Evolutionary conservation across 2,888 invertebrate genomes (phyloP).

Genomic region (Trisateles emortualis): DNA sequence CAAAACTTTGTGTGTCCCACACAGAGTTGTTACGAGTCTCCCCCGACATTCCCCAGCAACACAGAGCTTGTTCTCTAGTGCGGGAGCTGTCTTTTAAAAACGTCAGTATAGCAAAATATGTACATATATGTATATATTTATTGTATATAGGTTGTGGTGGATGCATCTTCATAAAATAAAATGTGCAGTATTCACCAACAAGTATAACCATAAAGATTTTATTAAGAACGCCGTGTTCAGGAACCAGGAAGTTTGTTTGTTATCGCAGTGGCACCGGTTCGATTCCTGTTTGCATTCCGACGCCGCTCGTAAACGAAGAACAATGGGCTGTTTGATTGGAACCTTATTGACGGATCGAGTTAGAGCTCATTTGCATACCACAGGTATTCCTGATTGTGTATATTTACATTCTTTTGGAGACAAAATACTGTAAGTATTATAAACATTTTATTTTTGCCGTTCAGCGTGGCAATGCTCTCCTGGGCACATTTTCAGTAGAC

Average conservation of each 20-base stretch:
- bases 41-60: too few species aligned
- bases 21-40: too few species aligned
- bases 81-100: too few species aligned
- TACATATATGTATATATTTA: too few species aligned
- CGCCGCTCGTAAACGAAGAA: conserved; percentile 63
- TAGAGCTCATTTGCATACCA: conserved; percentile 46
- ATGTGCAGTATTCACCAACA: background rate
- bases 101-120: too few species aligned
- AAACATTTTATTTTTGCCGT: too few species aligned
- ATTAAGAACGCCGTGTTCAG: conserved; percentile 26
- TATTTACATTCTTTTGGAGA: background rate
- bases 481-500: too few species aligned
- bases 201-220: conserved; percentile 19
- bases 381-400: conserved; percentile 7
- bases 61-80: too few species aligned
- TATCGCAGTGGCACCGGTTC: conserved; percentile 62
- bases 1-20: too few species aligned
- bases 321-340: conserved; percentile 60
- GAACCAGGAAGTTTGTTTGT: conserved; percentile 54
- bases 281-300: conserved; percentile 79
- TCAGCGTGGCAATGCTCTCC: too few species aligned
- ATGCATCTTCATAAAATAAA: background rate
- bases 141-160: too few species aligned
- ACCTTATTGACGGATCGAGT: conserved; percentile 38
- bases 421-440: background rate